These are phyloP conservation scores for Oncorhynchus nerka DNA, from an alignment of 2,113 vertebrate species.

Conservation along the genomic window DNA sequence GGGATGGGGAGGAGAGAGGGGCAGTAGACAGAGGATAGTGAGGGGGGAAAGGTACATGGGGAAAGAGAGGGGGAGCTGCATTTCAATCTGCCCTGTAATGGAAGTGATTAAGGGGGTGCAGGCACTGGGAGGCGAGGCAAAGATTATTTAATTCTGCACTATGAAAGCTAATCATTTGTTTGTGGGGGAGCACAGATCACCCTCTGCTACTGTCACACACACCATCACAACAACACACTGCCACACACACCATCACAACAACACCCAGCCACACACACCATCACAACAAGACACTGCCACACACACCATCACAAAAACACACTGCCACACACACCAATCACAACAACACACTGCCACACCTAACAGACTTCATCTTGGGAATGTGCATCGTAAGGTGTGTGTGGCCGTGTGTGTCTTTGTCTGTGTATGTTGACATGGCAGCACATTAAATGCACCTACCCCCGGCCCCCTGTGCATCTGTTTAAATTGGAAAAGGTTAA, in stretches of 20 bases:
- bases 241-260: background rate
- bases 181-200: slow-evolving; percentile 1
- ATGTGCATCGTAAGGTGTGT: too few relatives aligned
- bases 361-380: background rate
- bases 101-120: slow-evolving; percentile 39
- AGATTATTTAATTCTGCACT: slow-evolving; percentile 34
- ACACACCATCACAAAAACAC: too few relatives aligned
- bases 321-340: too few relatives aligned
- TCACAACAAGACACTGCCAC: too few relatives aligned
- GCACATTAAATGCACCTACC: background rate
- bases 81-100: slow-evolving; percentile 22
- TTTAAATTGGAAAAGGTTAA: slow-evolving; percentile 67
- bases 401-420: background rate
- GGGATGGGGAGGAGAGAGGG: too few relatives aligned
- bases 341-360: background rate
- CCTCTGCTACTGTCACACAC: background rate
- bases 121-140: slow-evolving; percentile 16
- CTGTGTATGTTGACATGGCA: too few relatives aligned
- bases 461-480: background rate
- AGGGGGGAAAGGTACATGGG: background rate
- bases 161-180: slow-evolving; percentile 46
- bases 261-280: too few relatives aligned
- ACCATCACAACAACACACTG: background rate
- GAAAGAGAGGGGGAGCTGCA: slow-evolving; percentile 10
- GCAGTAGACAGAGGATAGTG: too few relatives aligned